A percentile compares a stretch with the other conserved stretches of the same genome.
These are phyloP conservation scores for Drosophila rellima DNA, from an alignment of 2,888 invertebrate species.

Conservation along the genomic window DNA sequence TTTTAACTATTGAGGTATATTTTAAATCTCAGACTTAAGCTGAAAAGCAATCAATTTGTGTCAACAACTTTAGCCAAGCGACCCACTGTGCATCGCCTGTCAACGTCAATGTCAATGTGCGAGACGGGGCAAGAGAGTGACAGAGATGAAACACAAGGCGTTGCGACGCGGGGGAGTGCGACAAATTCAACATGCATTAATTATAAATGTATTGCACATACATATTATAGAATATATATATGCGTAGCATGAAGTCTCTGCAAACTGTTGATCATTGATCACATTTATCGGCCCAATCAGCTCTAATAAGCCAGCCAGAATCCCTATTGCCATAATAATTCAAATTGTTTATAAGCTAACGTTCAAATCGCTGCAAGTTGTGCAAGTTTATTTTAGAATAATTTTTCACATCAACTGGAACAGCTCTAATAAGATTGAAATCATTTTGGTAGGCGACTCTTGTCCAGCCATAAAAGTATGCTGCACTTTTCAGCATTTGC, in stretches of 20 bases:
- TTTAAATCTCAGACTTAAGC: neutral
- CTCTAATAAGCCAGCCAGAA: neutral
- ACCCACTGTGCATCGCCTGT: slow-evolving; percentile 4
- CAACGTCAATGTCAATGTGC: slow-evolving; percentile 42
- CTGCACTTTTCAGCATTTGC: neutral
- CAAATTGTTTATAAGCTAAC: slow-evolving; percentile 3
- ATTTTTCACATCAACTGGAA: neutral
- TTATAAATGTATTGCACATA: slow-evolving; percentile 12
- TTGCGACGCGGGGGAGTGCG: slow-evolving; percentile 9
- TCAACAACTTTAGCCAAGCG: neutral
- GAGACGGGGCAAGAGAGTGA: slow-evolving; percentile 8
- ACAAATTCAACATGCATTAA: slow-evolving; percentile 13
- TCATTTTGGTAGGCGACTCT: neutral
- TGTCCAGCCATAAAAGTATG: slow-evolving; percentile 1
- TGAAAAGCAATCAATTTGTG: neutral
- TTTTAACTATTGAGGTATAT: too few species aligned
- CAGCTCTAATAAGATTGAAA: neutral
- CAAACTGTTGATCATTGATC: slow-evolving; percentile 12
- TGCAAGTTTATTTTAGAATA: neutral
- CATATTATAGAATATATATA: slow-evolving; percentile 1
- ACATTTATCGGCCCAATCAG: slow-evolving; percentile 18
- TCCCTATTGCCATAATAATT: slow-evolving; percentile 7
- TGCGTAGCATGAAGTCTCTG: slow-evolving; percentile 5
- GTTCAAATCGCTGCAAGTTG: neutral
- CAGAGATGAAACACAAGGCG: neutral